Conservation (phyloP, 2,888 invertebrate species). For the Dynastes grantii region DNA sequence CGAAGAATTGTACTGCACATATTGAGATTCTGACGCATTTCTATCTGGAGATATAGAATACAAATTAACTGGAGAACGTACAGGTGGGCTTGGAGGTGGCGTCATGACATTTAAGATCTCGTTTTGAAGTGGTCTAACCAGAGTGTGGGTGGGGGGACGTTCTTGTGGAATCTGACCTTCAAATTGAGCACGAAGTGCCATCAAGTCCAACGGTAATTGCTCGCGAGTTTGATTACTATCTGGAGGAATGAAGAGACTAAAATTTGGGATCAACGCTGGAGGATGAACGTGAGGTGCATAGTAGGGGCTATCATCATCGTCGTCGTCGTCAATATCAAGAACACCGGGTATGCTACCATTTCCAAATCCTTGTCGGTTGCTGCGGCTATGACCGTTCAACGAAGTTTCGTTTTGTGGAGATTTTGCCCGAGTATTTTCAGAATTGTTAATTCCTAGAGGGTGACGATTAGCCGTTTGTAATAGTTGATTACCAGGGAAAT, state of each 20-base stretch:
- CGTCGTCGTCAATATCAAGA: not conserved
- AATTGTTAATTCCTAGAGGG: not conserved
- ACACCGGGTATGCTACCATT: not conserved
- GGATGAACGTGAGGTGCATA: not conserved
- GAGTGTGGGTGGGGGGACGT: not conserved
- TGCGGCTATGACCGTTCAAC: not conserved
- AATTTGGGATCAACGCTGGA: conserved; percentile 1
- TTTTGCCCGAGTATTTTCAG: not conserved
- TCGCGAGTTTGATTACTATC: not conserved
- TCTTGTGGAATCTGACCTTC: not conserved
- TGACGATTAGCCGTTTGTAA: not conserved
- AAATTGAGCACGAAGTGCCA: conserved; percentile 2
- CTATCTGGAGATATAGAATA: too few species aligned
- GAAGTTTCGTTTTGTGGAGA: not conserved
- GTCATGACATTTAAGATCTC: not conserved
- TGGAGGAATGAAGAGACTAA: conserved; percentile 3
- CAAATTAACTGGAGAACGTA: not conserved
- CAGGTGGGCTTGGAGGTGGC: not conserved
- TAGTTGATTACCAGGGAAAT: not conserved
- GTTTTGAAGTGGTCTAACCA: not conserved
- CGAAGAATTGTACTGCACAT: too few species aligned
- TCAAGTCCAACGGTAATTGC: conserved; percentile 6
- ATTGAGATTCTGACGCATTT: too few species aligned
- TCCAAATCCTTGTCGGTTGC: not conserved
- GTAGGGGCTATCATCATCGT: not conserved